These are phyloP conservation scores for Plecturocebus donacophilus DNA, from an alignment of 2,113 vertebrate genomes.

Conservation along the genomic window DNA sequence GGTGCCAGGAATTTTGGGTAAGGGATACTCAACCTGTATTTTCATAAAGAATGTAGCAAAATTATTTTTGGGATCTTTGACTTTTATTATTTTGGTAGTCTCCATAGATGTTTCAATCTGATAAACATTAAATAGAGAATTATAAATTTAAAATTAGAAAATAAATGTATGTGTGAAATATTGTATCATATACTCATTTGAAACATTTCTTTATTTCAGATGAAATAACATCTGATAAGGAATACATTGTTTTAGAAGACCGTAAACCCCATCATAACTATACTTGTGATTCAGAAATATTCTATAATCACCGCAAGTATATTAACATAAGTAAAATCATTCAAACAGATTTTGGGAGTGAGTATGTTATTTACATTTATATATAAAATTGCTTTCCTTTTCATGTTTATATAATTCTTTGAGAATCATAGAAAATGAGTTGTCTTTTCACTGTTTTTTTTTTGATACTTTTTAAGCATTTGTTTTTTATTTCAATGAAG, in stretches of 20 bases:
- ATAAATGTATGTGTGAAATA: not conserved
- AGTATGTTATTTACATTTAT: slow-evolving; percentile 71
- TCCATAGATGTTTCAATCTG: not conserved
- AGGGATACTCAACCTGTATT: not conserved
- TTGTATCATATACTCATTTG: not conserved
- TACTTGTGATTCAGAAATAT: fast-evolving
- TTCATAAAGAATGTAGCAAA: not conserved
- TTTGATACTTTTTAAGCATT: not conserved
- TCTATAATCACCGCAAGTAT: fast-evolving
- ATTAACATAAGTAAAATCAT: fast-evolving
- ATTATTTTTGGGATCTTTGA: not conserved
- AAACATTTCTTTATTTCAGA: not conserved
- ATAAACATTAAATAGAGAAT: not conserved
- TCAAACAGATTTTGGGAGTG: slow-evolving; percentile 80
- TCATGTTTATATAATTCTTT: not conserved
- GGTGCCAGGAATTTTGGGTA: not conserved
- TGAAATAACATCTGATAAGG: fast-evolving
- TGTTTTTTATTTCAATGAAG: not conserved
- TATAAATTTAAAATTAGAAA: not conserved
- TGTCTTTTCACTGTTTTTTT: not conserved
- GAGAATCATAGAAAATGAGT: not conserved
- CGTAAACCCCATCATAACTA: fast-evolving
- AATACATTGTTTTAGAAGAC: fast-evolving
- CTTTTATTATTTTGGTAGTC: not conserved
- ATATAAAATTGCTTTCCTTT: not conserved